Evolutionary conservation across 2,888 invertebrate genomes (phyloP), one percentile per base, ranked within the genome.

Genomic region (Drosophila kambysellisi): DNA sequence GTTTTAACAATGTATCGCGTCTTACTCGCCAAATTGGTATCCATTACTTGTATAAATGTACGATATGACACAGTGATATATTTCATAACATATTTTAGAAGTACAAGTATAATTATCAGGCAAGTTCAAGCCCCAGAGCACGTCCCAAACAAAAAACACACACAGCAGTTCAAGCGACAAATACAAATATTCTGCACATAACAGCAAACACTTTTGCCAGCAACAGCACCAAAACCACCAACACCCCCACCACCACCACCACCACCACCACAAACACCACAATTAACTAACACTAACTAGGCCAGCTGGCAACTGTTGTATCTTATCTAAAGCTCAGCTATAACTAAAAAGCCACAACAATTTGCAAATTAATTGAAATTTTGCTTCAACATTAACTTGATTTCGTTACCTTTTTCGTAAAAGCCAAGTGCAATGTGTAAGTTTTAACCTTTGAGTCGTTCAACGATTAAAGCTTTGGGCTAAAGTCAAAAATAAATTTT

Each of bases 11-110:
- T 58, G 72, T 63, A 65, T 62, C 60, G 58, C 59, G 59, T 64
- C 58, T 53, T 76, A 53, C 54, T 69, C 61, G 53, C 57, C 77
- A 54, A 77, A 57, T 69, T 76, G 76, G 66, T 72, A 69, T 81
- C 32, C 50, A 51, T 60, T 80, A 74, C 83, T 83, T 68, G 76
- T 88, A 88, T 91, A 89, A 91, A 92, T 92, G 92, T 93, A 93
- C 93, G 93, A 93, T 93, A 93, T 93, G 93, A 93, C 93, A 93
- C 92, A 92, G 91, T 93, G 81, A 84, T 89, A 85, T 76, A 88
- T 82, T 82, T 76, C 77, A 76, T 83, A 79, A 80, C 83, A 87
- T 80, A 77, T 80, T 76, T 76, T 71, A 75, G 74, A 81, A 83
- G 73, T 85, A 79, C 81, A 81, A 59, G 60, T 68, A 68, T 64